These are phyloP conservation scores for Cyphomyrus plagiostoma DNA, from an alignment of 2,113 vertebrate species.

Conservation along the genomic window DNA sequence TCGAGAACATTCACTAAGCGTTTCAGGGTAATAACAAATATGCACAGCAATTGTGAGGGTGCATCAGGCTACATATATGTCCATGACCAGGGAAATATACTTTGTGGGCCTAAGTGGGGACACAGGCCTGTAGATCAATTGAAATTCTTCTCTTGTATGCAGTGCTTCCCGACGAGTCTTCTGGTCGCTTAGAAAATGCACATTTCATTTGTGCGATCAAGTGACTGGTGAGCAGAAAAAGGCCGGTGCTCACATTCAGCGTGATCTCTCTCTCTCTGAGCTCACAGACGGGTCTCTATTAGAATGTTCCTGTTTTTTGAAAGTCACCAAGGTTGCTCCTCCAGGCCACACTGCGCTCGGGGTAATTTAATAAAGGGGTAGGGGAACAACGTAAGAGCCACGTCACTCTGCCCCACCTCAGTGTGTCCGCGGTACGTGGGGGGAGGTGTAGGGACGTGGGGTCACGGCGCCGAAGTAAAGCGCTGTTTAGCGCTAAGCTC, in stretches of 20 bases:
- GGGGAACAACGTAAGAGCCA: not conserved
- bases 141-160: not conserved
- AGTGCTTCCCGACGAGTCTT: not conserved
- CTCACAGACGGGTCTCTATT: not conserved
- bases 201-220: not conserved
- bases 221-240: not conserved
- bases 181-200: not conserved
- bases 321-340: not conserved
- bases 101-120: not conserved
- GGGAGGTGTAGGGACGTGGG: not conserved
- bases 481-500: not conserved
- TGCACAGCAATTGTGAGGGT: not conserved
- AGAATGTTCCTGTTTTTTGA: not conserved
- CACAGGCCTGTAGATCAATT: not conserved
- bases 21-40: not conserved
- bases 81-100: not conserved
- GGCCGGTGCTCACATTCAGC: not conserved
- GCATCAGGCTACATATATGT: not conserved
- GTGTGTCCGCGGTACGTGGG: not conserved
- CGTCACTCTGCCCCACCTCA: not conserved
- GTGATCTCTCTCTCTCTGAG: not conserved
- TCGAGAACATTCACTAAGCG: not conserved
- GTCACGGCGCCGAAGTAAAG: not conserved
- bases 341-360: not conserved
- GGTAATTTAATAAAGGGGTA: not conserved